A percentile compares a stretch with the other conserved stretches of the same genome.
Evolutionary conservation across 2,113 vertebrate genomes (phyloP).

Genomic region (Sterna hirundo): DNA sequence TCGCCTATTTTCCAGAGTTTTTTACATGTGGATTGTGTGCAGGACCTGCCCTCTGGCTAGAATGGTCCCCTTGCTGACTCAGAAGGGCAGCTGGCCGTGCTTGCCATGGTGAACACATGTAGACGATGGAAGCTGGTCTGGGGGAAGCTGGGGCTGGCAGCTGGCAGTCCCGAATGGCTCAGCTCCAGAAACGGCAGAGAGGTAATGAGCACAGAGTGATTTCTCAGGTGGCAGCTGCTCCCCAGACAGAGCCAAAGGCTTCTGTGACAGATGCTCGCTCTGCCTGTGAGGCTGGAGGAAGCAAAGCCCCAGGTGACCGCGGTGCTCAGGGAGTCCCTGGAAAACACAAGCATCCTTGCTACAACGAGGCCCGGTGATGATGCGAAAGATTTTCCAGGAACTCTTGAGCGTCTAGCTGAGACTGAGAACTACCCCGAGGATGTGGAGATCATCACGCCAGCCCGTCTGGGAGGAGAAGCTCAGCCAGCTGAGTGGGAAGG

Average conservation of each 20-base stretch:
- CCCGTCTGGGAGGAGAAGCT: neutral
- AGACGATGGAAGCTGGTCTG: neutral
- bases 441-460: neutral
- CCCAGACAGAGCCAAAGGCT: neutral
- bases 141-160: neutral
- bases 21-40: neutral
- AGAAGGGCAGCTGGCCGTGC: neutral
- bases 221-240: conserved; percentile 27
- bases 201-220: neutral
- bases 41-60: neutral
- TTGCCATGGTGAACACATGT: neutral
- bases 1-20: neutral
- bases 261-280: neutral
- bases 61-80: neutral
- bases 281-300: conserved; percentile 20
- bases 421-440: neutral
- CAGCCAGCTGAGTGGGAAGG: neutral
- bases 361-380: neutral
- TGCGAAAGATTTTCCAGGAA: conserved; percentile 42
- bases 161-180: neutral
- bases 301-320: neutral
- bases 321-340: neutral
- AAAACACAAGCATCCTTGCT: conserved; percentile 28
- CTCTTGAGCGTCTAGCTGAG: neutral
- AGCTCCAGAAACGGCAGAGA: neutral